Evolutionary conservation across 1,140 invertebrate genomes (phyloP), one percentile per base, ranked within the genome.

Genomic region (Eriocheir sinensis): DNA sequence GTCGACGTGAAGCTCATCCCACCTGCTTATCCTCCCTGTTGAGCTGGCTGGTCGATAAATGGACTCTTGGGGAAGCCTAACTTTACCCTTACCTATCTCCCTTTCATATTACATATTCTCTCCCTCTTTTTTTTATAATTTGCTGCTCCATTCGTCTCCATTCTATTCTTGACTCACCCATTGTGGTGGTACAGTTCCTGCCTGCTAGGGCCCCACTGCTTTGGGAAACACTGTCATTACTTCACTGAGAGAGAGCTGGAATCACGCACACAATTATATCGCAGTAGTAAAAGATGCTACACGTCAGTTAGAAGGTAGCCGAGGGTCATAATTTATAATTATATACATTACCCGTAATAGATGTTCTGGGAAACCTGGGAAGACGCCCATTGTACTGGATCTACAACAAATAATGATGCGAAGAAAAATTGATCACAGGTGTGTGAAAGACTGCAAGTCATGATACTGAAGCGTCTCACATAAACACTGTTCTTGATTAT

Each of bases 241-340:
- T n/a, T 72, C 60, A 72, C 60, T n/a, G 0, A 1, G 0, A 0
- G 0, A n/a, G 60, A 21, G 21, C 0, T 21, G n/a, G 60, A 72
- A 72, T 48, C 60, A n/a, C 27, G 21, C 60, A 27, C 9, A 21
- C 1, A 72, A n/a, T 72, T n/a, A n/a, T n/a, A 72, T 1, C 60
- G 27, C 21, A n/a, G n/a, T 8, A 21, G n/a, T n/a, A 1, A 72
- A 72, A 72, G 60, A 72, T n/a, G 2, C 60, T 72, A n/a, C 12
- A 72, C 60, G 21, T 72, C 60, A 72, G n/a, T n/a, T 72, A 72
- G 60, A 72, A 72, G n/a, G 60, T 72, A 72, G 60, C 60, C 60
- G 60, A 72, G 8, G 60, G 60, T 72, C 60, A 72, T 72, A n/a
- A 21, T 2, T 72, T 72, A n/a, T 21, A 72, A 72, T 72, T n/a